Base-by-base conservation (phyloP, 2,888 invertebrate species). In the Helleia helle region DNA sequence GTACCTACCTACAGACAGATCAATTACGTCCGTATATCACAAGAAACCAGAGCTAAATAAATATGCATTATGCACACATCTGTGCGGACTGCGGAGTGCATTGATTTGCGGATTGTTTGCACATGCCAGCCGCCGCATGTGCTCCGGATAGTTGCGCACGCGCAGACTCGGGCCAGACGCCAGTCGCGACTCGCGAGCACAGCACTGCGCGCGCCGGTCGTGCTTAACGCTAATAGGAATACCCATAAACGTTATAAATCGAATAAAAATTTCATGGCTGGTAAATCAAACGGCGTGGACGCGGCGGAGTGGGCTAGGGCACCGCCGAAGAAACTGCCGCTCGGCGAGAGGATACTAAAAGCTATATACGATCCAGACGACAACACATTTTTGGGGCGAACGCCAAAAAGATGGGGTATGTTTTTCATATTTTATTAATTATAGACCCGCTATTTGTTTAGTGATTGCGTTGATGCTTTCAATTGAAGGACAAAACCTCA, bases 381-480 rank as follows among this genome's bases (percentile, higher is more conserved):
- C 9, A 69, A 71, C 4, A 80, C 77, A 55, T 67, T 79, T 46
- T 57, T 81, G 14, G 83, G 83, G 17, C 55, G 83, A 12, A 83
- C 83, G 27, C 66, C 79, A 18, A 76, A 76, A 42, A 52, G 79
- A 66, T 83, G 83, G 83, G 83, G 83, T 83, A 51, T 74, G 81
- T 63, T 48, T 25, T 15, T 12, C n/a, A n/a, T n/a, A n/a, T n/a
- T n/a, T n/a, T n/a, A n/a, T n/a, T n/a, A n/a, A n/a, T n/a, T n/a
- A n/a, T n/a, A n/a, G n/a, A n/a, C n/a, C n/a, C n/a, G n/a, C n/a
- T n/a, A n/a, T n/a, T n/a, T n/a, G n/a, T n/a, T n/a, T n/a, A n/a
- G n/a, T n/a, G n/a, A n/a, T n/a, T n/a, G n/a, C n/a, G n/a, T n/a
- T n/a, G n/a, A n/a, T n/a, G n/a, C n/a, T n/a, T n/a, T n/a, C n/a